phyloP scores from a whole-genome alignment of 2,113 vertebrate species.

The Motacilla alba region DNA sequence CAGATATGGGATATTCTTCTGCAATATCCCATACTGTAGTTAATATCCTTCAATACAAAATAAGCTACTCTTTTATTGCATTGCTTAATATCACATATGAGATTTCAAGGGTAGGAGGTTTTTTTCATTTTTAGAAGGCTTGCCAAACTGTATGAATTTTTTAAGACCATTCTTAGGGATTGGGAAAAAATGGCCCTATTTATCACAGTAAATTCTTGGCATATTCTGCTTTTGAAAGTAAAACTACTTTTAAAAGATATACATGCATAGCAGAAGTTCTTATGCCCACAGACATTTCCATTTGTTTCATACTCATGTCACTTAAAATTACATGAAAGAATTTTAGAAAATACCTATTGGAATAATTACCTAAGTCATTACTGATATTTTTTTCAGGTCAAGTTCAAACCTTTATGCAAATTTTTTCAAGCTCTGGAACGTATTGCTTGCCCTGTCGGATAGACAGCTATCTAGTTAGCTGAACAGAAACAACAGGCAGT shows the following conservation, averaged over 20 bases:
- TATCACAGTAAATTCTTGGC: constrained; percentile 25
- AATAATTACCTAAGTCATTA: neutral
- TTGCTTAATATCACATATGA: neutral
- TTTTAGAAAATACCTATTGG: constrained; percentile 29
- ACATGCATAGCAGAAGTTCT: constrained; percentile 22
- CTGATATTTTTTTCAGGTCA: constrained; percentile 31
- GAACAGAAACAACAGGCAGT: constrained; percentile 7
- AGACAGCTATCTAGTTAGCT: neutral
- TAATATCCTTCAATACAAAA: neutral
- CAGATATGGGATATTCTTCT: neutral
- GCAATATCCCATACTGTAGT: neutral
- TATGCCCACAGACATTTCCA: constrained; percentile 44
- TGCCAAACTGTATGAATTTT: constrained; percentile 22
- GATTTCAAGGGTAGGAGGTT: neutral
- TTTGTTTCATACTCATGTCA: neutral
- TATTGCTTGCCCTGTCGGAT: neutral
- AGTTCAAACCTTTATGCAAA: neutral
- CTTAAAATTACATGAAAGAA: constrained; percentile 56
- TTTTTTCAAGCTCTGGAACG: neutral
- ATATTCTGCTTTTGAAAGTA: constrained; percentile 51
- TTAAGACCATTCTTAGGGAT: constrained; percentile 32
- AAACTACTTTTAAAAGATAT: constrained; percentile 53
- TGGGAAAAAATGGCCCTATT: constrained; percentile 2
- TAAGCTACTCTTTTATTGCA: neutral
- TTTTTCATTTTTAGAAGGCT: constrained; percentile 17